Evolutionary conservation across 2,888 invertebrate species (phyloP), one percentile per base, ranked within the genome.

Genomic region (Labia minor): DNA sequence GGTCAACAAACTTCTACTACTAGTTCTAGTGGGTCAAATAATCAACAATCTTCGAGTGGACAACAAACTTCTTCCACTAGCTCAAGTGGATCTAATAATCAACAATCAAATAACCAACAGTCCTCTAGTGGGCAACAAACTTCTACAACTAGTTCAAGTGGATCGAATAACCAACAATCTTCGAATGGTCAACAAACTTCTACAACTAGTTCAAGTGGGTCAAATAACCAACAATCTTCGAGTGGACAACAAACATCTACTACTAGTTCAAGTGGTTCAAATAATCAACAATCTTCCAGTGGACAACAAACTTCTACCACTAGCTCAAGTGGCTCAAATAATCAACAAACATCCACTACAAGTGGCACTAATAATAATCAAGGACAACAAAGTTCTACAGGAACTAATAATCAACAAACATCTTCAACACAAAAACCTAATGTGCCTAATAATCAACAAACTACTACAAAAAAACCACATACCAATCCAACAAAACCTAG

Each of bases 211-310:
- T 62, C 67, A 14, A 66, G 63, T 63, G 19, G 33, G 16, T 19
- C 20, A 16, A 63, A 11, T 62, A 21, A 19, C 63, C 66, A 62
- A 11, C 66, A 66, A 37, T n/a, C n/a, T n/a, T n/a, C n/a, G n/a
- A 16, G 19, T 8, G 26, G 26, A 3, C 26, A 26, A 26, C 26
- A 26, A 8, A 26, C 26, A 26, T 6, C 26, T 26, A 14, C 62
- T 6, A 61, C 63, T 1, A 18, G 26, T 14, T 49, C 65, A 16
- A 49, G 49, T 49, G 21, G 61, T 63, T 21, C 37, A 1, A 19
- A 66, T 11, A 66, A 63, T 19, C 20, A 62, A 20, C 63, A 66
- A 21, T 20, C 61, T 21, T 21, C 65, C 11, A 20, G 10, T n/a
- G 65, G 61, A 19, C 19, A 61, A 2, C 19, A 21, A 8, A 18